Percentiles rank a stretch among this genome's conserved stretches.
Evolutionary conservation across 2,797 vertebrate genomes (phyloP).

Genomic region (Sylvilagus floridanus): DNA sequence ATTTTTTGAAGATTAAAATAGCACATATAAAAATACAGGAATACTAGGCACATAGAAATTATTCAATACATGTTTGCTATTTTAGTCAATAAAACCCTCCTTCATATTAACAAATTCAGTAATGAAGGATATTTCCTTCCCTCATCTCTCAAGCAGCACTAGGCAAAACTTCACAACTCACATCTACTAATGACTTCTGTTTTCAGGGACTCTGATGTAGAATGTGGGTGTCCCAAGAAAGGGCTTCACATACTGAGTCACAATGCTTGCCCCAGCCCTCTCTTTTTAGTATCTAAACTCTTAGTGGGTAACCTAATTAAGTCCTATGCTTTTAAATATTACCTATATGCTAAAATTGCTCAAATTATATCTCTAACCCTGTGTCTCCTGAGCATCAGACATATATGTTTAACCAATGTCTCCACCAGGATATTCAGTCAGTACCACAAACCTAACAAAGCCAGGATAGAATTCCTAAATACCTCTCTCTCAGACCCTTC

Average conservation of each 20-base stretch:
- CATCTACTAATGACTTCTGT: background rate
- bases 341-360: background rate
- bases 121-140: background rate
- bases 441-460: background rate
- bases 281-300: background rate
- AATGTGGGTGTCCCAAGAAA: too few relatives aligned
- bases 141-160: background rate
- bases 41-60: background rate
- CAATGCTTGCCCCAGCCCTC: background rate
- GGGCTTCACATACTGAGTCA: too few relatives aligned
- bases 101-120: background rate
- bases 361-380: background rate
- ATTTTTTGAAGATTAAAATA: background rate
- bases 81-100: background rate
- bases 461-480: background rate
- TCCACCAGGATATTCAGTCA: background rate
- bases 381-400: background rate
- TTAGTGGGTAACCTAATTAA: background rate
- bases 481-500: background rate
- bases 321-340: slow-evolving; percentile 10
- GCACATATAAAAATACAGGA: background rate
- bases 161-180: background rate
- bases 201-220: background rate
- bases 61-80: background rate
- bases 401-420: background rate